Percentiles rank a stretch among this genome's conserved stretches.
Evolutionary conservation across 2,888 invertebrate species (phyloP).

Genomic region (Epinotia ramella): DNA sequence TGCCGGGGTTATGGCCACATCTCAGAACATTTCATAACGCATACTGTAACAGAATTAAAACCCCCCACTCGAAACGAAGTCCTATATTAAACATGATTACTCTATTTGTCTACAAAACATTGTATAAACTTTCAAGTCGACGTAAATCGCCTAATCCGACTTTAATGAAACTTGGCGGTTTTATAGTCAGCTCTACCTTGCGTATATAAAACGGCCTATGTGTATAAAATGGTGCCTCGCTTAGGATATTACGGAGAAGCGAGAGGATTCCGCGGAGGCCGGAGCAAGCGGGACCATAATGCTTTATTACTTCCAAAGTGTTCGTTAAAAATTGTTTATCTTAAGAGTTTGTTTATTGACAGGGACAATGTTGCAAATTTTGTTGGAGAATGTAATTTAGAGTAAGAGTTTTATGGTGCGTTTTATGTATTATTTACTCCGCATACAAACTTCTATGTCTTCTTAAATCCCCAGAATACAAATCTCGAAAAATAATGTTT

Average conservation of each 20-base stretch:
- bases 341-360: slow-evolving; percentile 36
- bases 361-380: slow-evolving; percentile 36
- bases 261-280: neutral
- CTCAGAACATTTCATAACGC: slow-evolving; percentile 1
- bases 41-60: slow-evolving; percentile 6
- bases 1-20: neutral
- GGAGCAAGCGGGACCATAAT: slow-evolving; percentile 41
- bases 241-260: slow-evolving; percentile 5
- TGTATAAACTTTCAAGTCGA: slow-evolving; percentile 44
- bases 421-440: slow-evolving; percentile 1
- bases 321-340: slow-evolving; percentile 45
- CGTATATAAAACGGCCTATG: slow-evolving; percentile 17
- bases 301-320: slow-evolving; percentile 44
- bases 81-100: slow-evolving; percentile 36
- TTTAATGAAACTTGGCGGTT: slow-evolving; percentile 47
- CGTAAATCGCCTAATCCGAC: slow-evolving; percentile 44
- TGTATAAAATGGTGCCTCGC: neutral
- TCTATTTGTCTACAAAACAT: slow-evolving; percentile 41
- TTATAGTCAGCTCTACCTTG: slow-evolving; percentile 35
- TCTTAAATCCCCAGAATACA: neutral
- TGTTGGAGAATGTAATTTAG: slow-evolving; percentile 9
- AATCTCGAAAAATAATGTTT: too few species aligned
- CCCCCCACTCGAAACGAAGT: neutral
- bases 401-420: slow-evolving; percentile 12
- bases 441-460: slow-evolving; percentile 6